phyloP scores from a whole-genome alignment of 92 coral and sea anemone genomes.

The Montipora capitata region DNA sequence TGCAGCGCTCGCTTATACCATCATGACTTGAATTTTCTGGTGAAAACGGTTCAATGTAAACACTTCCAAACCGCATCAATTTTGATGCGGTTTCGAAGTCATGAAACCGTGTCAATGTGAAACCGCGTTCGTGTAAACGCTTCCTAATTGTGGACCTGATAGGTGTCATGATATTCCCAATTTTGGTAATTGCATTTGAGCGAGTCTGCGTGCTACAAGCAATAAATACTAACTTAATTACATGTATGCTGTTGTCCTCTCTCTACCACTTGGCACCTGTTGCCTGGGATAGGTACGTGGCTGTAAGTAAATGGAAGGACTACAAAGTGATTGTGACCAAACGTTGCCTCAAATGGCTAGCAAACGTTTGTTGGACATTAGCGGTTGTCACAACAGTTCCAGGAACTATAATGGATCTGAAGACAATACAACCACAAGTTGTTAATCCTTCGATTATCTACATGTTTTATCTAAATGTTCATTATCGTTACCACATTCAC shows the following conservation, averaged over 20 bases:
- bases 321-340: not conserved
- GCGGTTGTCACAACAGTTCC: not conserved
- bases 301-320: not conserved
- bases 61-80: too few species aligned
- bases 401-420: not conserved
- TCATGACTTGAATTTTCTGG: too few species aligned
- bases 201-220: not conserved
- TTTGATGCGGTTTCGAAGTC: too few species aligned
- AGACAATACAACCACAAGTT: not conserved
- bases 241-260: not conserved
- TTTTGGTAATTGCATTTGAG: not conserved
- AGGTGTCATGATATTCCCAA: not conserved
- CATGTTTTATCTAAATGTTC: not conserved
- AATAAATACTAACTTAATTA: not conserved
- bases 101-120: too few species aligned
- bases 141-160: not conserved
- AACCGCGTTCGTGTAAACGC: too few species aligned
- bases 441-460: not conserved
- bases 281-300: conserved; percentile 28
- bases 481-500: not conserved
- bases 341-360: not conserved
- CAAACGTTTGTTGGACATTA: not conserved
- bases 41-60: too few species aligned
- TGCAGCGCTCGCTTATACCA: too few species aligned
- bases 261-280: not conserved